Evolutionary conservation across 2,797 vertebrate genomes (phyloP).

Genomic region (Scleropages formosus): DNA sequence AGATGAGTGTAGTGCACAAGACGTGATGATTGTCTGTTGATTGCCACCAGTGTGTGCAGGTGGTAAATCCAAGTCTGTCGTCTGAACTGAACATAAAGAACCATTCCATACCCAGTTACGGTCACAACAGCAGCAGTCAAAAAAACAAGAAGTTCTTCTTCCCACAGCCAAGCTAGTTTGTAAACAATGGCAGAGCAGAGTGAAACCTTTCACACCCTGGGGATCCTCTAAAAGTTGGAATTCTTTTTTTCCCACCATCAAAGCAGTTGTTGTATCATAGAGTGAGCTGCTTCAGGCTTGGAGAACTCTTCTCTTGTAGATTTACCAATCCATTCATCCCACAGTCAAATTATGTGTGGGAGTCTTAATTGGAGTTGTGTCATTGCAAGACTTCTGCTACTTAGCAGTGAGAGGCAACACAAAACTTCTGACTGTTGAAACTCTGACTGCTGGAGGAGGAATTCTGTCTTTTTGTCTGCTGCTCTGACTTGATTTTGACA

Average conservation of each 20-base stretch:
- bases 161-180: background rate
- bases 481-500: background rate
- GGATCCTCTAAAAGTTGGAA: constrained; percentile 6
- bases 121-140: background rate
- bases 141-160: constrained; percentile 13
- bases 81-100: background rate
- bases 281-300: constrained; percentile 11
- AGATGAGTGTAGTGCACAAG: too few species aligned
- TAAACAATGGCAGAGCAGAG: background rate
- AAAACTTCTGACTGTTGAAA: background rate
- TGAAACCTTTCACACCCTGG: background rate
- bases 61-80: background rate
- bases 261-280: background rate
- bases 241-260: constrained; percentile 4
- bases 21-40: too few species aligned
- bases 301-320: background rate
- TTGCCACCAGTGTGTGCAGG: too few species aligned
- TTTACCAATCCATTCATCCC: constrained; percentile 13
- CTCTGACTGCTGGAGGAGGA: background rate
- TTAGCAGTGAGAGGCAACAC: background rate
- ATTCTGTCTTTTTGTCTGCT: background rate
- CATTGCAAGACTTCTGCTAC: background rate
- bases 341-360: constrained; percentile 4
- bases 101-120: background rate
- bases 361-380: background rate